Evolutionary conservation across 2,113 vertebrate genomes (phyloP), one percentile per base, ranked within the genome.

Genomic region (Pipa parva): DNA sequence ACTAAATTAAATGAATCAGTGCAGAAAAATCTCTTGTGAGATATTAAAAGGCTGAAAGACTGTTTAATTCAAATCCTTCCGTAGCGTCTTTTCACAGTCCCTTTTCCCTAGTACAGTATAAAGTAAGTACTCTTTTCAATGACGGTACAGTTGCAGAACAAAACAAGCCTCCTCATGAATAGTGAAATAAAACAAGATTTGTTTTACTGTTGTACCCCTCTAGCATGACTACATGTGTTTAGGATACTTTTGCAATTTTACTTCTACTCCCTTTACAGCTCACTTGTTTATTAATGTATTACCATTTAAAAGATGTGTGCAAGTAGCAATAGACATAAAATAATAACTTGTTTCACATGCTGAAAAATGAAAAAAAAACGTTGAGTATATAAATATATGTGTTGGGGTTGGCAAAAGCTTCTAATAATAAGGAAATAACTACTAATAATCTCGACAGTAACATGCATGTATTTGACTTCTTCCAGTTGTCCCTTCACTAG

Each of bases 1-100:
- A 89, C 90, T 90, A 93, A 92, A 91, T 90, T 91, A 92, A 91
- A 92, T 89, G 84, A 87, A 86, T 81, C 88, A 85, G 85, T 85
- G 84, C 87, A 87, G 87, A 89, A 90, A 77, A 87, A 91, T 91
- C 88, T 82, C 86, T 90, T 91, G 89, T 92, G 88, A 80, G 85
- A 87, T 90, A 91, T 90, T 88, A 92, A 91, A 92, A 88, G 88
- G 85, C 87, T 87, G 89, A 89, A 89, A 85, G 83, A 83, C 85
- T 86, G 83, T 85, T 88, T 90, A 89, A 91, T 92, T 92, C 88
- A 87, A 88, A 89, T 87, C 87, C 86, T 85, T 89, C 89, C 82
- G 78, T 73, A 85, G 74, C 77, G 87, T 80, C 87, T 89, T 86
- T 85, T 88, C 88, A 88, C 87, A 85, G 85, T 80, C 71, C 77